A percentile compares a stretch with the other conserved stretches of the same genome.
These are phyloP conservation scores for Eolophus roseicapilla DNA, from an alignment of 2,113 vertebrate genomes.

Conservation along the genomic window DNA sequence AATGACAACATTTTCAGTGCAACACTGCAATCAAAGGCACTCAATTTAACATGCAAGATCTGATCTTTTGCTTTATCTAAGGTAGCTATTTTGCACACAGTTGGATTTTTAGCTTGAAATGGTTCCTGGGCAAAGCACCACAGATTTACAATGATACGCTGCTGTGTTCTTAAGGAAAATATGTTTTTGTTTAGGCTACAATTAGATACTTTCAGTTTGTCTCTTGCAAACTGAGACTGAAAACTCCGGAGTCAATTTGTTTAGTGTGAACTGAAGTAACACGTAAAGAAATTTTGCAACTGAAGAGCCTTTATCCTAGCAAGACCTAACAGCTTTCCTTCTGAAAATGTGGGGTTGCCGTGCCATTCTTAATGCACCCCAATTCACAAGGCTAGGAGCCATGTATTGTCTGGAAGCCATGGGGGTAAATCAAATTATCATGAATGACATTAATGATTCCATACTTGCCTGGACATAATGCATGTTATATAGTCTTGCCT, in stretches of 20 bases:
- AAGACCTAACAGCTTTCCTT: conserved; percentile 4
- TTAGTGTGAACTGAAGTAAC: conserved; percentile 52
- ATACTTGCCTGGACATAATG: conserved; percentile 44
- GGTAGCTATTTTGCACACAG: neutral
- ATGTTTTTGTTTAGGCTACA: conserved; percentile 64
- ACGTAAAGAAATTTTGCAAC: conserved; percentile 16
- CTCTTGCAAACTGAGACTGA: conserved; percentile 33
- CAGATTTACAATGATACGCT: conserved; percentile 5
- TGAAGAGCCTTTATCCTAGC: neutral
- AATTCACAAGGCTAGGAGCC: conserved; percentile 3
- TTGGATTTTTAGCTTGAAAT: conserved; percentile 1
- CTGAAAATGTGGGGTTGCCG: conserved; percentile 1
- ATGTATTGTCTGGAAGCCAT: conserved; percentile 41
- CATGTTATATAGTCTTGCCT: neutral
- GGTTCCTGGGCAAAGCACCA: conserved; percentile 23
- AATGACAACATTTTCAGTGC: neutral
- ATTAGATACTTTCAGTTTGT: conserved; percentile 59
- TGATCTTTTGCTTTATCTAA: conserved; percentile 29
- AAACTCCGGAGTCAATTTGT: conserved; percentile 39
- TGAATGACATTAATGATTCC: conserved; percentile 48
- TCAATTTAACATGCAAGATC: neutral
- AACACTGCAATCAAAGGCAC: neutral
- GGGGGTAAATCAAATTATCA: conserved; percentile 49
- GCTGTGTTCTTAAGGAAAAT: conserved; percentile 49
- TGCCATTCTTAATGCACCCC: neutral